Conservation (phyloP, 2,113 vertebrate genomes). For the Malurus cyaneus region DNA sequence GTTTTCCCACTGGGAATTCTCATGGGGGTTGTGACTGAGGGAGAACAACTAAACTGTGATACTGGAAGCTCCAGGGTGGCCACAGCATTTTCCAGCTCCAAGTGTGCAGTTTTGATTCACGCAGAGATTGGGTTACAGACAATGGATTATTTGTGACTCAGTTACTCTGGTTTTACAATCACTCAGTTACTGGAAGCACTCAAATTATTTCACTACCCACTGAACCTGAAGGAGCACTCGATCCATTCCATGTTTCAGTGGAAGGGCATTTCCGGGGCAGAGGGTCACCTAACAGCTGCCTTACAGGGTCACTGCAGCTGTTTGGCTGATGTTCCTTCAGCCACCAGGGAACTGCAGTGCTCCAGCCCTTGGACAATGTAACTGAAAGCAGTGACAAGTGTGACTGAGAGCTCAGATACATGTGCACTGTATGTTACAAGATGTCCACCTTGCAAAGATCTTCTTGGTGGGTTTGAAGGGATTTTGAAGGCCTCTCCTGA, state of each 20-base stretch:
- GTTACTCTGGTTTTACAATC: neutral
- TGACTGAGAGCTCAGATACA: neutral
- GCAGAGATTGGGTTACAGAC: neutral
- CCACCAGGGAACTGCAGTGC: neutral
- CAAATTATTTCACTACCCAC: neutral
- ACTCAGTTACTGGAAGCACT: neutral
- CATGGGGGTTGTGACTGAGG: neutral
- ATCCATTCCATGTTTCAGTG: neutral
- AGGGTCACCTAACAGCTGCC: neutral
- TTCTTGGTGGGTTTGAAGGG: neutral
- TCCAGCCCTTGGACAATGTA: neutral
- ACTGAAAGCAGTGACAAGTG: neutral
- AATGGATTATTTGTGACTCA: neutral
- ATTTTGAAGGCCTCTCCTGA: neutral
- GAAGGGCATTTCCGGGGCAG: neutral
- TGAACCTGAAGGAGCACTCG: neutral
- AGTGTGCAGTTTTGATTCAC: neutral
- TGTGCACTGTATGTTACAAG: neutral
- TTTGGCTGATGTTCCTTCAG: neutral
- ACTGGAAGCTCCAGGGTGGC: neutral
- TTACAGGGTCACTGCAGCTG: neutral
- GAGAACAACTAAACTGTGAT: neutral
- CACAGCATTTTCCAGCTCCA: neutral
- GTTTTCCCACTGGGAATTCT: neutral
- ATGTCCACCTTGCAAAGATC: neutral